A percentile compares a stretch with the other conserved stretches of the same genome.
phyloP scores from a whole-genome alignment of 2,797 vertebrate genomes.

The Girardinus metallicus region DNA sequence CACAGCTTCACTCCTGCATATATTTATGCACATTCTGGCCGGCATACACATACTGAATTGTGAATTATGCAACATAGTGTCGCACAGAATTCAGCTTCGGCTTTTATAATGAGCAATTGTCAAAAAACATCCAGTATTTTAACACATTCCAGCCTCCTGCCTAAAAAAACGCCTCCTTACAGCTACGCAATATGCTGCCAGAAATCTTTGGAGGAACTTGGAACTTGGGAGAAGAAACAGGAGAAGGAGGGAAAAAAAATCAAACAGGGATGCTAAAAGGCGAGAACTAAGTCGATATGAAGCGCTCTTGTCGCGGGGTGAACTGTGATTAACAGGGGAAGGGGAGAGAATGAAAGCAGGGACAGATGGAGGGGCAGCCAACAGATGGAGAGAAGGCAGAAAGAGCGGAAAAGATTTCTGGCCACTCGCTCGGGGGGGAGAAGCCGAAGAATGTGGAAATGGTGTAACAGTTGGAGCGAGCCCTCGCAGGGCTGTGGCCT shows the following conservation, averaged over 20 bases:
- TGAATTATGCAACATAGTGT: background rate
- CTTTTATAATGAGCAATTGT: background rate
- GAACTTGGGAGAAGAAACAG: conserved; percentile 9
- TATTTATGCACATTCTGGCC: background rate
- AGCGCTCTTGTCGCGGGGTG: conserved; percentile 1
- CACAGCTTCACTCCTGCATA: background rate
- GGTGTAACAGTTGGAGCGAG: conserved; percentile 19
- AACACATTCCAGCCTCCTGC: background rate
- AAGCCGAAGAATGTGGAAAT: conserved; percentile 14
- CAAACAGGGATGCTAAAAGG: conserved; percentile 17
- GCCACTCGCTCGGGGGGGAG: background rate
- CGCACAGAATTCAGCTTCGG: background rate
- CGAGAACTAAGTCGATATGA: conserved; percentile 31
- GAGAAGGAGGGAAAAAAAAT: background rate
- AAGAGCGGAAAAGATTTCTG: conserved; percentile 36
- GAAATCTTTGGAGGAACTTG: conserved; percentile 11
- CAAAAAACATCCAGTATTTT: background rate
- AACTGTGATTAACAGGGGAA: conserved; percentile 26
- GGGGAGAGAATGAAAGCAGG: background rate
- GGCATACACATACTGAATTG: background rate
- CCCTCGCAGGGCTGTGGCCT: conserved; percentile 3
- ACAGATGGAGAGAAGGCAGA: conserved; percentile 58
- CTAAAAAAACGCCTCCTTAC: conserved; percentile 12
- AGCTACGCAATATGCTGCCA: conserved; percentile 15
- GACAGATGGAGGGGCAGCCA: conserved; percentile 47